A percentile compares a stretch with the other conserved stretches of the same genome.
Evolutionary conservation across 2,113 vertebrate genomes (phyloP).

Genomic region (human): GRCh38 chrX:155100001-155100500

Average conservation of each 20-base stretch:
- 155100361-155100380: not conserved
- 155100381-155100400: not conserved
- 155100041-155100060: conserved; percentile 16
- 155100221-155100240: not conserved
- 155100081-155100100: not conserved
- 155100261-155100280: not conserved
- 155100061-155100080: not conserved
- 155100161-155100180: not conserved
- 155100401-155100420: not conserved
- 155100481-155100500: not conserved
- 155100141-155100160: not conserved
- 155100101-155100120: not conserved
- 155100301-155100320: not conserved
- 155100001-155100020: not conserved
- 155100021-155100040: not conserved
- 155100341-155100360: not conserved
- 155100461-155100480: not conserved
- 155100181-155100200: not conserved
- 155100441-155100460: not conserved
- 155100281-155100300: not conserved
- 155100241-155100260: not conserved
- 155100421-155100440: not conserved
- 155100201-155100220: not conserved
- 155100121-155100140: not conserved
- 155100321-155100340: not conserved